Conservation (phyloP, 2,888 invertebrate species). For the Molorchus minor region DNA sequence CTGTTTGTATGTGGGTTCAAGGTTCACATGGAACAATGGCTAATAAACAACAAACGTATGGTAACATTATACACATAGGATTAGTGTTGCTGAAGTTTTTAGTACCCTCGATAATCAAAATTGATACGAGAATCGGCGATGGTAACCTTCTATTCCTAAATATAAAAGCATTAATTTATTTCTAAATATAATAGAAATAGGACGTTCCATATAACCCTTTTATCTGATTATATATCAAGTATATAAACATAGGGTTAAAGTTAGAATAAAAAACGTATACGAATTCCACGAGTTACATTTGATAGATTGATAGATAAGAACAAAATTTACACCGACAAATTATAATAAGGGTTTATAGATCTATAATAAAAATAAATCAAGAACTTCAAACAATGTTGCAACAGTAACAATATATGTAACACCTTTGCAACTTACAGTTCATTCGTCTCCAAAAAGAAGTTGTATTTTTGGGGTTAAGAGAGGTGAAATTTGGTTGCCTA, state of each 20-base stretch:
- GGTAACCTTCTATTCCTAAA: no score
- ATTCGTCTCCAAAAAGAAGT: no score
- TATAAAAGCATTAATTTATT: no score
- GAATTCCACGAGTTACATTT: not conserved
- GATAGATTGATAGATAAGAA: no score
- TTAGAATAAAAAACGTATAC: not conserved
- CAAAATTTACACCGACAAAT: not conserved
- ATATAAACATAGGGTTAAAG: not conserved
- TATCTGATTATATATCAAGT: not conserved
- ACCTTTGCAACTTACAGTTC: no score
- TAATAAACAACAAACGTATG: constrained; percentile 25
- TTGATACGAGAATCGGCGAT: not conserved
- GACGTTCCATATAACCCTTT: not conserved
- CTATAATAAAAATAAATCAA: no score
- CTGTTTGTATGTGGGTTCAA: constrained; percentile 30
- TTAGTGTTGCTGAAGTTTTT: constrained; percentile 9
- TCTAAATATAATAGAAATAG: not conserved
- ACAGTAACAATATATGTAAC: no score
- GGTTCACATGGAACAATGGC: constrained; percentile 29
- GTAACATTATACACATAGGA: constrained; percentile 2
- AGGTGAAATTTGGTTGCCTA: no score
- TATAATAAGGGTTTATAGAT: no score
- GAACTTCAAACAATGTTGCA: no score
- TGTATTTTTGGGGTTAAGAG: no score
- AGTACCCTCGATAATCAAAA: not conserved